These are phyloP conservation scores for Drosophila percnosoma DNA, from an alignment of 2,888 invertebrate species.

Conservation along the genomic window DNA sequence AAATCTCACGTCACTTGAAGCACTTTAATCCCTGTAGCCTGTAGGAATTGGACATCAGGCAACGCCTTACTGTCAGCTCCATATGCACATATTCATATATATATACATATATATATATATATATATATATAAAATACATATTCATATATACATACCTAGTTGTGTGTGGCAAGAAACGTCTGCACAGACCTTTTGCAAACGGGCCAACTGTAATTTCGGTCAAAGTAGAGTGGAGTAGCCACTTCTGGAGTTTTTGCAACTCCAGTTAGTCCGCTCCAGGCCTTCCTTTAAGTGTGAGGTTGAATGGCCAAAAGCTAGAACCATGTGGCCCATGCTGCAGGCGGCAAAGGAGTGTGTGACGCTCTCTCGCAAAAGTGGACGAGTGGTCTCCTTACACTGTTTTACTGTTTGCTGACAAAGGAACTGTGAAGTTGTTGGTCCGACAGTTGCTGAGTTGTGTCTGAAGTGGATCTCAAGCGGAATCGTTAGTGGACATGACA, in stretches of 20 bases:
- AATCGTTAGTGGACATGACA: slow-evolving; percentile 49
- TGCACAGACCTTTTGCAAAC: slow-evolving; percentile 27
- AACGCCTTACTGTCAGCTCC: slow-evolving; percentile 19
- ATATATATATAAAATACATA: slow-evolving; percentile 1
- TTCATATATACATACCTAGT: slow-evolving; percentile 7
- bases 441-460: slow-evolving; percentile 70
- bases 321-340: slow-evolving; percentile 61
- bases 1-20: slow-evolving; percentile 33
- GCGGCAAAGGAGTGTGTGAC: slow-evolving; percentile 1
- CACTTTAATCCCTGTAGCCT: slow-evolving; percentile 28
- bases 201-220: slow-evolving; percentile 45
- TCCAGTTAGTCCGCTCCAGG: neutral
- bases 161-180: slow-evolving; percentile 10
- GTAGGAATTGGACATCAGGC: slow-evolving; percentile 17
- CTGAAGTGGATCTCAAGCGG: slow-evolving; percentile 42
- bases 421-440: slow-evolving; percentile 69
- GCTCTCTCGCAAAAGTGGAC: neutral
- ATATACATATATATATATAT: neutral
- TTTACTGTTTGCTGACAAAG: slow-evolving; percentile 74
- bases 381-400: slow-evolving; percentile 51
- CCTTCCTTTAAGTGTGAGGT: slow-evolving; percentile 39
- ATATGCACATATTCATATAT: slow-evolving; percentile 15
- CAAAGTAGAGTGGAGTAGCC: slow-evolving; percentile 51
- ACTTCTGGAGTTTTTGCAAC: slow-evolving; percentile 28
- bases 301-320: slow-evolving; percentile 38